phyloP scores from a whole-genome alignment of 2,797 vertebrate species.

The Chromis chromis region DNA sequence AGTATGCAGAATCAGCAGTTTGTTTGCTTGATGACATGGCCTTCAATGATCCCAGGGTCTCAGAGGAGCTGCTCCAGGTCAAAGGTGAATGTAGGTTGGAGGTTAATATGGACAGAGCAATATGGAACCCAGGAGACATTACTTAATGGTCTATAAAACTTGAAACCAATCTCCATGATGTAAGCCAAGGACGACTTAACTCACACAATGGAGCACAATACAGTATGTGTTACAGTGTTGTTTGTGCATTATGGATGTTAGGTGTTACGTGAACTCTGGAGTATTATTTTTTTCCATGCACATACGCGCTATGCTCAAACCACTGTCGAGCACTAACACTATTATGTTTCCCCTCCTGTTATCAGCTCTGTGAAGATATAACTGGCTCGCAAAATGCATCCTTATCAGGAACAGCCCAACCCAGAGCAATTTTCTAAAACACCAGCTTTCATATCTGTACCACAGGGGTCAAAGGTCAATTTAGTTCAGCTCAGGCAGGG shows the following conservation, averaged over 20 bases:
- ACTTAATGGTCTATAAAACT: slow-evolving; percentile 68
- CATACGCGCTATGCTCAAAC: not conserved
- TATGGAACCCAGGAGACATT: slow-evolving; percentile 58
- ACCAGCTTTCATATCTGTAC: slow-evolving; percentile 43
- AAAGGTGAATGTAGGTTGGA: slow-evolving; percentile 64
- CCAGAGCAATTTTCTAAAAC: slow-evolving; percentile 35
- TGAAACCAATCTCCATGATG: slow-evolving; percentile 57
- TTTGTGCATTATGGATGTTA: slow-evolving; percentile 39
- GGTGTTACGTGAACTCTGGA: slow-evolving; percentile 10
- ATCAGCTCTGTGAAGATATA: slow-evolving; percentile 69
- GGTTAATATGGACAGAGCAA: slow-evolving; percentile 59
- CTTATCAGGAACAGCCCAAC: slow-evolving; percentile 61
- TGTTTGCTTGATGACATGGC: slow-evolving; percentile 46
- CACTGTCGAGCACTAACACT: not conserved
- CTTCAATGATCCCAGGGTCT: slow-evolving; percentile 44
- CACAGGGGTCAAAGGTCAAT: slow-evolving; percentile 61
- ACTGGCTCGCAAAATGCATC: slow-evolving; percentile 38
- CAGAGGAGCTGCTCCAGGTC: slow-evolving; percentile 55
- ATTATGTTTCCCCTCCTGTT: slow-evolving; percentile 5
- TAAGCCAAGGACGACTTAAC: slow-evolving; percentile 11
- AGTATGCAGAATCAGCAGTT: slow-evolving; percentile 59
- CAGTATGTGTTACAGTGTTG: slow-evolving; percentile 32
- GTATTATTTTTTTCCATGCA: slow-evolving; percentile 2
- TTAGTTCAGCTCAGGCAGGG: slow-evolving; percentile 14
- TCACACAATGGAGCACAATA: slow-evolving; percentile 10